Evolutionary conservation across 2,113 vertebrate species (phyloP).

Genomic region (Rhea pennata): DNA sequence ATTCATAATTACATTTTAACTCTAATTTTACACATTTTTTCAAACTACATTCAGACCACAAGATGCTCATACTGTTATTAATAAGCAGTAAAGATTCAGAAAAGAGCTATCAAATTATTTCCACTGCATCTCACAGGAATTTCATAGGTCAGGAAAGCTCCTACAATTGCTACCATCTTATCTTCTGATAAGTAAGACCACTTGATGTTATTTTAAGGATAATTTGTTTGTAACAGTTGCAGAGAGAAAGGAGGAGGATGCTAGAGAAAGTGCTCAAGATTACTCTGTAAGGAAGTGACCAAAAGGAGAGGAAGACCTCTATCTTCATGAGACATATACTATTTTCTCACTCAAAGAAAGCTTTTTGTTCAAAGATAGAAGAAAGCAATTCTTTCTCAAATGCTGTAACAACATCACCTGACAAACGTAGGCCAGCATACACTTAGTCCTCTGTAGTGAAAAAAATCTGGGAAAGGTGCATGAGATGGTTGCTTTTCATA

Average conservation of each 20-base stretch:
- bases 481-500: slow-evolving; percentile 16
- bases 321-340: background rate
- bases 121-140: background rate
- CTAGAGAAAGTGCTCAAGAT: background rate
- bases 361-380: slow-evolving; percentile 20
- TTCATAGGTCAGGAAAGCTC: background rate
- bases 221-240: background rate
- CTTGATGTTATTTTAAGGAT: background rate
- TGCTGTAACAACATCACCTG: background rate
- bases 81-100: background rate
- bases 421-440: background rate
- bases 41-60: background rate
- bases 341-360: slow-evolving; percentile 46
- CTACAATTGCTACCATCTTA: background rate
- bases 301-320: background rate
- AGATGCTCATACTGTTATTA: background rate
- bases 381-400: background rate
- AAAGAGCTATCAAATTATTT: background rate
- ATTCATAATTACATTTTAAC: background rate
- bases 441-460: background rate
- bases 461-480: slow-evolving; percentile 52
- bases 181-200: background rate
- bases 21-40: background rate
- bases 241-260: background rate
- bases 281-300: background rate